These are phyloP conservation scores for Tenodera sinensis DNA, from an alignment of 2,888 invertebrate species.

Conservation along the genomic window DNA sequence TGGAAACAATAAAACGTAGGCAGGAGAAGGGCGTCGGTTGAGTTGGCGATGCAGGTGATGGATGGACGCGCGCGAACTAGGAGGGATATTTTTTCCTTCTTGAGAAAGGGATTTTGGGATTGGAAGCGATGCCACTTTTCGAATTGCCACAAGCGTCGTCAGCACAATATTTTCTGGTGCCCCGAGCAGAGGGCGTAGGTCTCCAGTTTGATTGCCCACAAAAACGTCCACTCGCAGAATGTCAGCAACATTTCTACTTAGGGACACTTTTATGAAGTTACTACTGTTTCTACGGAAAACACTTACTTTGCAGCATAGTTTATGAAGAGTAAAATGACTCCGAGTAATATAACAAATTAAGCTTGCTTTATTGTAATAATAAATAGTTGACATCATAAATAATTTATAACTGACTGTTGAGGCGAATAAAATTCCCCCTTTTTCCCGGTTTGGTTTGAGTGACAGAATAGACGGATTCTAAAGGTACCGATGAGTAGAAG, in stretches of 20 bases:
- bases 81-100: background rate
- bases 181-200: background rate
- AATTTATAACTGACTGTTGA: too few species aligned
- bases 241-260: background rate
- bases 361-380: too few species aligned
- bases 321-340: too few species aligned
- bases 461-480: too few species aligned
- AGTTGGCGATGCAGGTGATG: background rate
- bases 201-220: background rate
- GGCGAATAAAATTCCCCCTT: too few species aligned
- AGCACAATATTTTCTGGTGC: slow-evolving; percentile 6
- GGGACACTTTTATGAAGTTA: background rate
- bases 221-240: background rate
- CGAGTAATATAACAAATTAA: too few species aligned
- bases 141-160: background rate
- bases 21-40: background rate
- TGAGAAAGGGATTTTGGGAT: background rate
- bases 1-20: slow-evolving; percentile 25
- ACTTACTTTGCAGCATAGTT: too few species aligned
- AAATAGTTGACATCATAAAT: too few species aligned
- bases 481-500: too few species aligned
- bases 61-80: background rate
- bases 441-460: too few species aligned
- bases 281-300: too few species aligned
- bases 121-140: background rate